Evolutionary conservation across 2,888 invertebrate species (phyloP), one percentile per base, ranked within the genome.

Genomic region (Drosophila paramelanica): DNA sequence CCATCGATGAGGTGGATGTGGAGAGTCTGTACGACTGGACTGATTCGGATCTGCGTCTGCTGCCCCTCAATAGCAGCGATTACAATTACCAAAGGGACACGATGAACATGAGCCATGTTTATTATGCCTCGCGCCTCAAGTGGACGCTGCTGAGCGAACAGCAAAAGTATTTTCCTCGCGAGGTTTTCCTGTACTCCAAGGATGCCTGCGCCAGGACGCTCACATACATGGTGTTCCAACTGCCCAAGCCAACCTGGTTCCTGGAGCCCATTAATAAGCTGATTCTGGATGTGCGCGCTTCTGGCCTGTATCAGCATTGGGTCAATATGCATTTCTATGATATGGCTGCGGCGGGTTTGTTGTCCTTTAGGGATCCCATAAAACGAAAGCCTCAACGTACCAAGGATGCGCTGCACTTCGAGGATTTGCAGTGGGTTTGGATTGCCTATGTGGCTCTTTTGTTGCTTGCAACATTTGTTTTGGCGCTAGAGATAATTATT

Each of bases 361-460:
- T 86, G 1, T 69, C 64, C 20, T 67, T 83, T 36, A 56, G 51
- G 2, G 86, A 89, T 73, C 73, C 72, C 8, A 58, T 80, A 3
- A 1, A 52, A 0, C 64, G 60, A 0, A 25, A 47, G 4, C 25
- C 46, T 3, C 33, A 14, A 0, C 27, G 33, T 0, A 43, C 52
- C 11, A 60, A 72, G 10, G 66, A 47, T 0, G 17, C 73, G 0
- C 38, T 88, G 14, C 60, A 57, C 1, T 6, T 86, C 10, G 67
- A 55, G 8, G 88, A 88, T 56, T 51, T 88, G 0, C 55, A 74
- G 10, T 89, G 86, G 86, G 47, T 86, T 33, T 79, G 77, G 67
- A 27, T 53, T 41, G 68, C 56, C 0, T 85, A 74, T 50, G 68
- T 49, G 4, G 36, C 25, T 1, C 66, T 89, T 0, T 8, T 74